Evolutionary conservation across 2,888 invertebrate genomes (phyloP).

Genomic region (Papilio demoleus): DNA sequence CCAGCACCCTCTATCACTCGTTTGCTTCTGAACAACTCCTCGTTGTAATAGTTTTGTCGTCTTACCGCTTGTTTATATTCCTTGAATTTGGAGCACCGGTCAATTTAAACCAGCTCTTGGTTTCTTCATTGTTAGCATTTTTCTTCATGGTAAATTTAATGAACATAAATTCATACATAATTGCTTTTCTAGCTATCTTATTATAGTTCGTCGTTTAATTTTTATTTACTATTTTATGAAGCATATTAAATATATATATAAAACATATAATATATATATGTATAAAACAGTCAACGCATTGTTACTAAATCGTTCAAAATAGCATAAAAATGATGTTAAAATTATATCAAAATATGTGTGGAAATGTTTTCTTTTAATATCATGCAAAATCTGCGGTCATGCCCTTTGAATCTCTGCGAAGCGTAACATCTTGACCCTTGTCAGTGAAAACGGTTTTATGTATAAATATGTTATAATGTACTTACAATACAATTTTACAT

Average conservation of each 20-base stretch:
- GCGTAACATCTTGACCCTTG: conserved; percentile 41
- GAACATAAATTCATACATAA: conserved; percentile 5
- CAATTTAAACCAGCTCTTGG: conserved; percentile 29
- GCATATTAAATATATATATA: too few relatives aligned
- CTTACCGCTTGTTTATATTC: conserved; percentile 63
- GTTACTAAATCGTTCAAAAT: background rate
- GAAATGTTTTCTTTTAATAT: background rate
- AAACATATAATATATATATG: background rate
- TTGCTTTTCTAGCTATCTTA: background rate
- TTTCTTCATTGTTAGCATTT: conserved; percentile 40
- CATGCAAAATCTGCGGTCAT: conserved; percentile 19
- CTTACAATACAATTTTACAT: background rate
- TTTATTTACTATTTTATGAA: background rate
- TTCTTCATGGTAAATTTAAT: conserved; percentile 45
- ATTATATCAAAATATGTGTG: background rate
- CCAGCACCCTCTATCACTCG: conserved; percentile 66
- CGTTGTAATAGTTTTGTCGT: conserved; percentile 74
- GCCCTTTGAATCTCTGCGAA: conserved; percentile 46
- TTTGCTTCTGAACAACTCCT: conserved; percentile 65
- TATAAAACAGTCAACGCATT: too few relatives aligned
- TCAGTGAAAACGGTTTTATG: background rate
- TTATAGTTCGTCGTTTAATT: background rate
- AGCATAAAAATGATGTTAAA: background rate
- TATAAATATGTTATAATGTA: background rate
- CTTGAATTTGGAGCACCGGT: conserved; percentile 43